A percentile compares a stretch with the other conserved stretches of the same genome.
Conservation (phyloP, 2,113 vertebrate species). For the Neodon shergylaensis region DNA sequence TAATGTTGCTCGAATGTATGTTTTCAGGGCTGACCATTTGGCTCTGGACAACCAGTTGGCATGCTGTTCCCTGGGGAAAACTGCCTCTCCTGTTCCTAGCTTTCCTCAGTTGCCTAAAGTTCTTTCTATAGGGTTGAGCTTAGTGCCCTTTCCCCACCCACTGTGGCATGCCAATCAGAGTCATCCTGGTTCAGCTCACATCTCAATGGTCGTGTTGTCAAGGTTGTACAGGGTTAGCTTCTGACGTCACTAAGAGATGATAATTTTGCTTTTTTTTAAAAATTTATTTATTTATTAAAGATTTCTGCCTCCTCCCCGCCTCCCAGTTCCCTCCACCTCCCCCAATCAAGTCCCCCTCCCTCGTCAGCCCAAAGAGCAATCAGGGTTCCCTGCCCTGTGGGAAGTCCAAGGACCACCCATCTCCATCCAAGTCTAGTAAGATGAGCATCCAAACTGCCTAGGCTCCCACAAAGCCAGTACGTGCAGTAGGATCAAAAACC, state of each 20-base stretch:
- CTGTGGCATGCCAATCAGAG: neutral
- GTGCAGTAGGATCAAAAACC: too few relatives aligned
- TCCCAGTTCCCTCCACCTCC: too few relatives aligned
- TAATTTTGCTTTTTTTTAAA: too few relatives aligned
- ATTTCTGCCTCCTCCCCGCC: too few relatives aligned
- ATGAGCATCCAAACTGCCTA: too few relatives aligned
- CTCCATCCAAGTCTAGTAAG: too few relatives aligned
- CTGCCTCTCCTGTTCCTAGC: neutral
- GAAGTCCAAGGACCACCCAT: too few relatives aligned
- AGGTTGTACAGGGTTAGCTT: neutral
- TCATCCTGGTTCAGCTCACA: neutral
- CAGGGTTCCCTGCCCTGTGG: too few relatives aligned
- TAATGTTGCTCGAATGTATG: neutral
- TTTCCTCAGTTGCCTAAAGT: neutral
- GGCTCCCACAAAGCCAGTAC: too few relatives aligned
- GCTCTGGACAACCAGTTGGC: neutral
- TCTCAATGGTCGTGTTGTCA: neutral
- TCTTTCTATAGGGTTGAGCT: neutral
- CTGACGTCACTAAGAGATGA: neutral
- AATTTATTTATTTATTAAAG: too few relatives aligned
- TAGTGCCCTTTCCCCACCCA: fast-evolving
- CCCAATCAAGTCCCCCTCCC: too few relatives aligned
- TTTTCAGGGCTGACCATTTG: neutral
- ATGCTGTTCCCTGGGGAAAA: neutral
- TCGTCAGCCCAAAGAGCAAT: too few relatives aligned